phyloP scores from a whole-genome alignment of 2,888 invertebrate genomes.

The Tineola bisselliella region DNA sequence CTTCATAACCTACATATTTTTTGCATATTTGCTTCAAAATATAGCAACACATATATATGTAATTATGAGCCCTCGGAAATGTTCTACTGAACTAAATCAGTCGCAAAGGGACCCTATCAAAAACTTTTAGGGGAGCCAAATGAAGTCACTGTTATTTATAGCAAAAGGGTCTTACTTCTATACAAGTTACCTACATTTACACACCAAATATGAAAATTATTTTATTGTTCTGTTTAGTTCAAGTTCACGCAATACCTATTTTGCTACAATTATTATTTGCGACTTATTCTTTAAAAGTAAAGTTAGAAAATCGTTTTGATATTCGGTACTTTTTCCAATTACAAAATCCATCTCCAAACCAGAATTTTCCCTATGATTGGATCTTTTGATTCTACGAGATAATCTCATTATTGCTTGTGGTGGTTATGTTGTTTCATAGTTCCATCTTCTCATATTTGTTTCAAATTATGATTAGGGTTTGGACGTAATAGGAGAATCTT shows the following conservation, averaged over 20 bases:
- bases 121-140: slow-evolving; percentile 3
- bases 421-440: too few species aligned
- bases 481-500: neutral
- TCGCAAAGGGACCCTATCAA: neutral
- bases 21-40: too few species aligned
- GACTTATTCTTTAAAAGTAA: too few species aligned
- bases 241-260: neutral
- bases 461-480: too few species aligned
- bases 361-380: too few species aligned
- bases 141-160: slow-evolving; percentile 8
- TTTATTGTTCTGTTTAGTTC: neutral
- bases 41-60: neutral
- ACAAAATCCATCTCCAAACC: too few species aligned
- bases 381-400: neutral
- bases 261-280: too few species aligned
- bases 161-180: neutral
- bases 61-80: neutral
- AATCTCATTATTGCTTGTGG: too few species aligned
- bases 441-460: too few species aligned
- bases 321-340: too few species aligned
- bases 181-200: neutral
- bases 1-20: too few species aligned
- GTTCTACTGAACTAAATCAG: slow-evolving; percentile 5
- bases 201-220: neutral
- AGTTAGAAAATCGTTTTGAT: too few species aligned